Conservation (phyloP, 2,888 invertebrate species). For the Caenorhabditis becei region DNA sequence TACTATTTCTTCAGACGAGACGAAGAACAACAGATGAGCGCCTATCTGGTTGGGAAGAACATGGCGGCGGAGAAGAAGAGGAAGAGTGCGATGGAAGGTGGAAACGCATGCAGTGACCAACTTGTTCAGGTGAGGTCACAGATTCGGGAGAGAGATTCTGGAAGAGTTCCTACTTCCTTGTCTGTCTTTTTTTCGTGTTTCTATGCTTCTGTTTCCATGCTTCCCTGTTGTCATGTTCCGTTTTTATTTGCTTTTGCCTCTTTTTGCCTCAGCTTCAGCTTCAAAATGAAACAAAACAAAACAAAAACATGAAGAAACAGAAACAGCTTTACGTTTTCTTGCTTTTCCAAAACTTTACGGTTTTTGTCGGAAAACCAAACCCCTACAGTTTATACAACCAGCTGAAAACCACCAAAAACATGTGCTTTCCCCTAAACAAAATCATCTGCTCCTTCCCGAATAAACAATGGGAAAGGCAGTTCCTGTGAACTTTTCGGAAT, state of each 20-base stretch:
- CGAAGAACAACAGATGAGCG: slow-evolving; percentile 61
- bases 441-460: slow-evolving; percentile 20
- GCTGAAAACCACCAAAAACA: neutral
- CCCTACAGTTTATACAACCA: neutral
- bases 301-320: neutral
- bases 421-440: neutral
- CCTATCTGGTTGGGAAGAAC: slow-evolving; percentile 55
- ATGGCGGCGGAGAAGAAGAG: slow-evolving; percentile 53
- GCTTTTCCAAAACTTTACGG: slow-evolving; percentile 1
- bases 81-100: slow-evolving; percentile 45
- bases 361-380: neutral
- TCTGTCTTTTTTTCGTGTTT: too few species aligned
- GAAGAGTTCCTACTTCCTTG: too few species aligned
- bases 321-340: neutral
- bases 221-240: too few species aligned
- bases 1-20: slow-evolving; percentile 60
- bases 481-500: slow-evolving; percentile 16
- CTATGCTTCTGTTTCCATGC: too few species aligned
- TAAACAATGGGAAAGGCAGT: slow-evolving; percentile 17
- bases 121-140: slow-evolving; percentile 38
- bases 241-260: too few species aligned
- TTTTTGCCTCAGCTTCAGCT: neutral
- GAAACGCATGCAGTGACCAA: slow-evolving; percentile 33
- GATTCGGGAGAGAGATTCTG: too few species aligned
- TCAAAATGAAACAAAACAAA: neutral